Evolutionary conservation across 2,888 invertebrate genomes (phyloP).

Genomic region (Aleiodes leptofemur): DNA sequence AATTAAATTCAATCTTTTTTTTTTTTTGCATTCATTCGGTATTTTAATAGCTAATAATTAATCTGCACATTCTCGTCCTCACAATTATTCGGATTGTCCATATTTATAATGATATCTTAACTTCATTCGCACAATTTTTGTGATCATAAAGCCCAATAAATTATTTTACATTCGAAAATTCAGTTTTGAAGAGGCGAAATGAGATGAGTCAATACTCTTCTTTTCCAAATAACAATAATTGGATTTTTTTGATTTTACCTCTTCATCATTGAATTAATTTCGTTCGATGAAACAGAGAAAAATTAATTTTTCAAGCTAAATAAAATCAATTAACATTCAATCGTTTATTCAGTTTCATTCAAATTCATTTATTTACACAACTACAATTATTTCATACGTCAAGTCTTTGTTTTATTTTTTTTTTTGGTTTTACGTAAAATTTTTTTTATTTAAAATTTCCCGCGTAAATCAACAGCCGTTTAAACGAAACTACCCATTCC

Average conservation of each 20-base stretch:
- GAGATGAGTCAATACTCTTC: no score
- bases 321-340: conserved; percentile 14
- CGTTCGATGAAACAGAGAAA: no score
- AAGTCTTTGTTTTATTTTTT: conserved; percentile 11
- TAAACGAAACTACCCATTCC: not conserved
- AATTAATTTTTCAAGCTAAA: not conserved
- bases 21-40: no score
- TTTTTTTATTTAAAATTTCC: conserved; percentile 31
- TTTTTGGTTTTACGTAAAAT: conserved; percentile 5
- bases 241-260: not conserved
- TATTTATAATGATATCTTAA: conserved; percentile 68
- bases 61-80: conserved; percentile 32
- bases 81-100: conserved; percentile 67
- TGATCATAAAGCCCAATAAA: not conserved
- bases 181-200: no score
- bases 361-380: conserved; percentile 37
- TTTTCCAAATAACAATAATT: not conserved
- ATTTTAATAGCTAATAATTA: conserved; percentile 2
- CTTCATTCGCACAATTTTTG: not conserved
- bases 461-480: conserved; percentile 39
- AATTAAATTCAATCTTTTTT: not conserved
- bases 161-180: no score
- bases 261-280: not conserved
- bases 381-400: conserved; percentile 34
- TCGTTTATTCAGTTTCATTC: conserved; percentile 11